Conservation (phyloP, 2,113 vertebrate genomes). For the Condylura cristata region DNA sequence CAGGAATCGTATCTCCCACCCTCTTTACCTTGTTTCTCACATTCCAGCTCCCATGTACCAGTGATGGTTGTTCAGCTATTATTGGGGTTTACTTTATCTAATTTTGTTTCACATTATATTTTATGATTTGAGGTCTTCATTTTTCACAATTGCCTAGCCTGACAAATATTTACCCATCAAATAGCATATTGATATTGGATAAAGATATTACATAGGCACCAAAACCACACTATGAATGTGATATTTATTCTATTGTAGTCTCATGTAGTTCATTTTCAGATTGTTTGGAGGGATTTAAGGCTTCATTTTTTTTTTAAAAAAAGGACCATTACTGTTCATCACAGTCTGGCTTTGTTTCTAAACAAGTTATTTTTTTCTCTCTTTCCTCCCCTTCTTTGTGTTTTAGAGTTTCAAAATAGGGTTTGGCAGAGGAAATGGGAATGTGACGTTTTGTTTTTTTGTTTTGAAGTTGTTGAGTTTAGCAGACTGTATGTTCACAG, state of each 20-base stretch:
- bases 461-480: conserved; percentile 75
- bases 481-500: conserved; percentile 57
- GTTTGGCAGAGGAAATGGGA: conserved; percentile 73
- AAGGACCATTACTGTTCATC: background rate
- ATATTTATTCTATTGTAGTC: background rate
- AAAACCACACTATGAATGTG: background rate
- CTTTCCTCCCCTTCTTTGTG: conserved; percentile 48
- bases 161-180: background rate
- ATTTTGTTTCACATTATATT: background rate
- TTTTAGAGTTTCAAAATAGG: conserved; percentile 52
- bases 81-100: background rate
- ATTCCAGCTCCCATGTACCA: background rate
- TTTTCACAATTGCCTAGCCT: background rate
- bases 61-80: background rate
- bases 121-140: too few species aligned
- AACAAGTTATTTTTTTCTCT: background rate
- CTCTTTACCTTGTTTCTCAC: background rate
- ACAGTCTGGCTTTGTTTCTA: conserved; percentile 42
- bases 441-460: conserved; percentile 72
- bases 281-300: background rate
- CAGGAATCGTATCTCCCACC: background rate
- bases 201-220: background rate
- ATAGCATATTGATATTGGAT: background rate
- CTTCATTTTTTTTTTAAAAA: background rate
- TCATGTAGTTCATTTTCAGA: background rate